A percentile compares a stretch with the other conserved stretches of the same genome.
These are phyloP conservation scores for Drosophila stalkeri DNA, from an alignment of 2,888 invertebrate species.

Conservation along the genomic window DNA sequence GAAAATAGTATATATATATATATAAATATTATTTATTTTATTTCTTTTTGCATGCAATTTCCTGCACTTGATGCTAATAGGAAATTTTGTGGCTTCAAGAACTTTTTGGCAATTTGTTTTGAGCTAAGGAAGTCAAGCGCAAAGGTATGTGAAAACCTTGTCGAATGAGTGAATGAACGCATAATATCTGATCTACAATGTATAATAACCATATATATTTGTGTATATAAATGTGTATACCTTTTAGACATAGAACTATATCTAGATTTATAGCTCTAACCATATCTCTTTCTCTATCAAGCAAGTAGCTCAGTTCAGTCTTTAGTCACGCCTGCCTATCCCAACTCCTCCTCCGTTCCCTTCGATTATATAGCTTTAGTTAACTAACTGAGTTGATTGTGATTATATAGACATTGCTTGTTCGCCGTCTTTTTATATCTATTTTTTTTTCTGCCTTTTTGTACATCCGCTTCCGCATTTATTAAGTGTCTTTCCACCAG, in stretches of 20 bases:
- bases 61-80: slow-evolving; percentile 32
- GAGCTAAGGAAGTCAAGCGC: slow-evolving; percentile 39
- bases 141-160: not conserved
- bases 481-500: slow-evolving; percentile 81
- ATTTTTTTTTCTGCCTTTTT: slow-evolving; percentile 53
- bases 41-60: slow-evolving; percentile 32
- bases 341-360: slow-evolving; percentile 1
- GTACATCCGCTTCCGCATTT: slow-evolving; percentile 84
- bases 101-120: not conserved
- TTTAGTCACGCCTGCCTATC: slow-evolving; percentile 15
- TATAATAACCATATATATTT: too few species aligned
- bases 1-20: not conserved
- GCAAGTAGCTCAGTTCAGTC: not conserved
- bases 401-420: slow-evolving; percentile 79
- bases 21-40: slow-evolving; percentile 11
- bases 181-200: slow-evolving; percentile 1
- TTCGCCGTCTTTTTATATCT: slow-evolving; percentile 27
- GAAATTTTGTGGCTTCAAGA: not conserved
- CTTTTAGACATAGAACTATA: too few species aligned
- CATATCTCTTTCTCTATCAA: not conserved
- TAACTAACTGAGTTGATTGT: slow-evolving; percentile 80
- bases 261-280: not conserved
- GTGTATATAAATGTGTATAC: too few species aligned
- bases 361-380: slow-evolving; percentile 45
- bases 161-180: not conserved